These are phyloP conservation scores for Drosophila nasuta DNA, from an alignment of 1,140 invertebrate genomes.

Conservation along the genomic window DNA sequence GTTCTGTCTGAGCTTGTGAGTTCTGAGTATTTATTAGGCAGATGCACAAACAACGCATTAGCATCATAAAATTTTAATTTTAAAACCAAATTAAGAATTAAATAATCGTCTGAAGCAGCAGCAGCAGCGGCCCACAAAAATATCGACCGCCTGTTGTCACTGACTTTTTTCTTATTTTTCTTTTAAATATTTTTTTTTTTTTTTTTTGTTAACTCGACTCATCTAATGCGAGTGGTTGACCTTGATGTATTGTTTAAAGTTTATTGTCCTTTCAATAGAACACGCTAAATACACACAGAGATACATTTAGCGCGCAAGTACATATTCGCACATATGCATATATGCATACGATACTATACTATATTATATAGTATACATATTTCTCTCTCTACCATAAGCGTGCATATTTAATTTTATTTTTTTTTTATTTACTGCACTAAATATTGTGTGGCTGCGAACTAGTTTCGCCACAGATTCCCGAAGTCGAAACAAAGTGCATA, in stretches of 20 bases:
- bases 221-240: conserved; percentile 80
- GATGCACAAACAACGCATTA: conserved; percentile 34
- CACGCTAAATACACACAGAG: conserved; percentile 72
- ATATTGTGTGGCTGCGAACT: conserved; percentile 62
- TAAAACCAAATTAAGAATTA: conserved; percentile 36
- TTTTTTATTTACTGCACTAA: conserved; percentile 77
- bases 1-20: neutral
- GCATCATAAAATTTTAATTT: conserved; percentile 46
- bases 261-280: conserved; percentile 84
- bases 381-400: conserved; percentile 38
- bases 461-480: conserved; percentile 65
- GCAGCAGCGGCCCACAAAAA: conserved; percentile 19
- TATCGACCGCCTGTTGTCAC: conserved; percentile 24
- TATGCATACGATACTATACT: neutral
- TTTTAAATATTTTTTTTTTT: conserved; percentile 6
- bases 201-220: conserved; percentile 20
- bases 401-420: conserved; percentile 64
- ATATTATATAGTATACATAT: neutral
- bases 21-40: neutral
- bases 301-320: conserved; percentile 53
- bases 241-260: conserved; percentile 71
- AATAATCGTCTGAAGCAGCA: conserved; percentile 31
- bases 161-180: conserved; percentile 22
- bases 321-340: conserved; percentile 32
- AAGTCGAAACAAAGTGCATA: conserved; percentile 74